Conservation (phyloP, 2,888 invertebrate genomes). For the Pristionchus exspectatus region DNA sequence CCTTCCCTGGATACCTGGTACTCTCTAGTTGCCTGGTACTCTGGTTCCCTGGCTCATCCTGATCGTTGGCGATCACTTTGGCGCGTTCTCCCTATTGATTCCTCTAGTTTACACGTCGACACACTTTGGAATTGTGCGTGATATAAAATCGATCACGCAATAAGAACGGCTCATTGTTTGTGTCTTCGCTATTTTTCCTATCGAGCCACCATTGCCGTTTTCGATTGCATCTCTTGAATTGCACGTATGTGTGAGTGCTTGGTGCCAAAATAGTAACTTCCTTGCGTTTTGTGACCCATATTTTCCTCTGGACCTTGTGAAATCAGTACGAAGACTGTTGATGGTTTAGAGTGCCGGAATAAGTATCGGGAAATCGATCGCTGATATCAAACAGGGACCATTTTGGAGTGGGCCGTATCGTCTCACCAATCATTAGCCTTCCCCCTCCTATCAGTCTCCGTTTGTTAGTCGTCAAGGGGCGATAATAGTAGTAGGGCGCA, state of each 20-base stretch:
- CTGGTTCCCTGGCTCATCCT: no score
- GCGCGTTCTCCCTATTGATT: no score
- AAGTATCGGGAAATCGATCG: neutral
- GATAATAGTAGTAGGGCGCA: neutral
- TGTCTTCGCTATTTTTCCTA: neutral
- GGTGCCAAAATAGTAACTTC: no score
- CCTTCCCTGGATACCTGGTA: no score
- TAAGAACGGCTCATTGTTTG: neutral
- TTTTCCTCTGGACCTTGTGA: no score
- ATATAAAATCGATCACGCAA: neutral
- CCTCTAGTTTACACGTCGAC: neutral
- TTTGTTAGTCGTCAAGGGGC: neutral
- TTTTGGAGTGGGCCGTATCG: neutral
- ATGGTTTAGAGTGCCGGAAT: no score
- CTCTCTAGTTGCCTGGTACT: no score
- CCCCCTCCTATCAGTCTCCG: neutral
- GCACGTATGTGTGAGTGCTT: no score
- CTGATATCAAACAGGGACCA: neutral
- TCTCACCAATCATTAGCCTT: neutral
- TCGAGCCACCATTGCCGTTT: neutral
- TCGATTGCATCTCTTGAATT: neutral
- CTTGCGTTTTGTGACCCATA: no score
- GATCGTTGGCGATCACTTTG: no score
- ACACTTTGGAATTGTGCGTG: neutral
- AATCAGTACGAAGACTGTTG: no score